phyloP scores from a whole-genome alignment of 1,140 invertebrate genomes.

The Branchinecta lindahli region DNA sequence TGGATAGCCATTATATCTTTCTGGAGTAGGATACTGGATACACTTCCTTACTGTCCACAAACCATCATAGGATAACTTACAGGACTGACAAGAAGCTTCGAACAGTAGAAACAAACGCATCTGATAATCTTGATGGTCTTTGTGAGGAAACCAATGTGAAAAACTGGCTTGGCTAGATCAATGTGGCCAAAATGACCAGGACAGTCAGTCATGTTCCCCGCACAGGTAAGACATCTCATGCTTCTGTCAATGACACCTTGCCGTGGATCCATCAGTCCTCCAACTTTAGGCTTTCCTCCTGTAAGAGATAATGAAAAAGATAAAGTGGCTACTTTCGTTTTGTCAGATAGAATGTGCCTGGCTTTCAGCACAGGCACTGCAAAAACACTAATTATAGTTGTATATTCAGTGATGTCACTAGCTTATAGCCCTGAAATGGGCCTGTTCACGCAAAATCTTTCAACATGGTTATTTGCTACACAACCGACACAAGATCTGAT shows the following conservation, averaged over 20 bases:
- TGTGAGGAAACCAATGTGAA: conserved; percentile 92
- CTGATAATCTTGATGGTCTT: conserved; percentile 92
- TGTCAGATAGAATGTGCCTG: too few species aligned
- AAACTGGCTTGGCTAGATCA: conserved; percentile 94
- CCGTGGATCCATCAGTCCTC: conserved; percentile 96
- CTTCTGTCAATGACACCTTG: conserved; percentile 93
- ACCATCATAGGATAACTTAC: conserved; percentile 39
- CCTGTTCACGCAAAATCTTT: too few species aligned
- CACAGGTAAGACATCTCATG: conserved; percentile 92
- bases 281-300: conserved; percentile 77
- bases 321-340: too few species aligned
- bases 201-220: conserved; percentile 90
- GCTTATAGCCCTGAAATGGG: too few species aligned
- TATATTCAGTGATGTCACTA: too few species aligned
- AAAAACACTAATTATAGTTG: too few species aligned
- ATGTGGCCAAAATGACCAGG: conserved; percentile 99
- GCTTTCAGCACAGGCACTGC: too few species aligned
- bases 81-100: conserved; percentile 83
- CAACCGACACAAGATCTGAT: too few species aligned
- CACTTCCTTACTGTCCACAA: too few species aligned
- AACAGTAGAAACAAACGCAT: conserved; percentile 96
- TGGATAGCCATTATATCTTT: too few species aligned
- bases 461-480: too few species aligned
- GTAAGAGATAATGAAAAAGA: not conserved
- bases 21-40: too few species aligned